These are phyloP conservation scores for Ectemnius cavifrons DNA, from an alignment of 2,888 invertebrate species.

Conservation along the genomic window DNA sequence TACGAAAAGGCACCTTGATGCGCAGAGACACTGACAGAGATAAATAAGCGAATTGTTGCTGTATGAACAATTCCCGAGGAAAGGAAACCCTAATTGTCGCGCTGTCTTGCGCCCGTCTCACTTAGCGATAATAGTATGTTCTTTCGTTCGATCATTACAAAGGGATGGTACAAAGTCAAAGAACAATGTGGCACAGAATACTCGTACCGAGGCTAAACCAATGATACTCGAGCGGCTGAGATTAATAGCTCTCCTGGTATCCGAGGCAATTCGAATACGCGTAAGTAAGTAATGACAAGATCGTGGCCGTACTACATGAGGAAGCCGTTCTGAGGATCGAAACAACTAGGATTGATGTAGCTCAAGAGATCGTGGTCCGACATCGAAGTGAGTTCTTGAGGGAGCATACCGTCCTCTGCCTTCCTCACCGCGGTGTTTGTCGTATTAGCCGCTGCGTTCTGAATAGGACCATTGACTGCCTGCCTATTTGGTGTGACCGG, in stretches of 20 bases:
- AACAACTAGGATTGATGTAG: constrained; percentile 93
- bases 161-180: constrained; percentile 47
- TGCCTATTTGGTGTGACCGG: constrained; percentile 70
- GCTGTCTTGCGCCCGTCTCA: constrained; percentile 68
- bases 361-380: constrained; percentile 92
- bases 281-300: constrained; percentile 23
- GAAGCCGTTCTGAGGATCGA: constrained; percentile 82
- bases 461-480: constrained; percentile 80
- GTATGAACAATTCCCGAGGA: constrained; percentile 54
- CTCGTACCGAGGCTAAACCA: constrained; percentile 36
- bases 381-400: constrained; percentile 88
- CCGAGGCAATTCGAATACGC: constrained; percentile 26
- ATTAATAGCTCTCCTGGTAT: constrained; percentile 27
- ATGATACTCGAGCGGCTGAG: constrained; percentile 27
- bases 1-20: constrained; percentile 66
- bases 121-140: constrained; percentile 54
- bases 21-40: constrained; percentile 61
- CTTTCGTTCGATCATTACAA: constrained; percentile 45
- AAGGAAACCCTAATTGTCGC: constrained; percentile 65
- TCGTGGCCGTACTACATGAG: constrained; percentile 69
- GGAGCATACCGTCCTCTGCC: constrained; percentile 80
- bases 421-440: constrained; percentile 80
- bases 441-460: constrained; percentile 75
- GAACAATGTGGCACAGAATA: constrained; percentile 55
- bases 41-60: constrained; percentile 65